Evolutionary conservation across 2,888 invertebrate genomes (phyloP).

Genomic region (Lucinisca nassula): DNA sequence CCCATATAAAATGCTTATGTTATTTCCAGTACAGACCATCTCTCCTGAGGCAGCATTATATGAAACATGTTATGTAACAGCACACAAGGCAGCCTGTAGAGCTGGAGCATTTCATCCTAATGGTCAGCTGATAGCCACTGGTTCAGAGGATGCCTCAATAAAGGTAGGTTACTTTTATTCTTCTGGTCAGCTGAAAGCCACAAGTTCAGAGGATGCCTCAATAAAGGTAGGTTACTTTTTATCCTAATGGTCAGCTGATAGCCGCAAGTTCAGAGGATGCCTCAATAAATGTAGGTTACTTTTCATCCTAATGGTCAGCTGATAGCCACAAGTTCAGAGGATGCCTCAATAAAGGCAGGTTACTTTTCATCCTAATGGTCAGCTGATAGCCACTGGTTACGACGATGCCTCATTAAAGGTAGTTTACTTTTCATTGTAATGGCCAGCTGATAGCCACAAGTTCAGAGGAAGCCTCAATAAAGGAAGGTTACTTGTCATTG

Average conservation of each 20-base stretch:
- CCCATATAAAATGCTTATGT: no score
- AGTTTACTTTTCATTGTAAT: slow-evolving; percentile 95
- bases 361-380: no score
- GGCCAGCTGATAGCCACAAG: slow-evolving; percentile 98
- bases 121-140: slow-evolving; percentile 97
- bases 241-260: slow-evolving; percentile 94
- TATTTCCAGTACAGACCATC: slow-evolving; percentile 92
- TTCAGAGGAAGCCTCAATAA: slow-evolving; percentile 99
- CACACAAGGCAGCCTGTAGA: slow-evolving; percentile 97
- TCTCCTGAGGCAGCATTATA: slow-evolving; percentile 99
- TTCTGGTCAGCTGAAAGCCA: slow-evolving; percentile 95
- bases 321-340: slow-evolving; percentile 99
- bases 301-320: slow-evolving; percentile 95
- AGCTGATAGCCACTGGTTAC: no score
- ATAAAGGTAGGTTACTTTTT: slow-evolving; percentile 98
- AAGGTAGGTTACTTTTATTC: slow-evolving; percentile 97
- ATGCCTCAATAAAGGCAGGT: slow-evolving; percentile 98
- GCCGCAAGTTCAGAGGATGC: slow-evolving; percentile 99
- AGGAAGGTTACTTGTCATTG: slow-evolving; percentile 97
- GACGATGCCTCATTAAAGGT: no score
- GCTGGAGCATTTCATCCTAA: slow-evolving; percentile 97
- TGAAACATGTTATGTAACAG: slow-evolving; percentile 99
- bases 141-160: slow-evolving; percentile 99
- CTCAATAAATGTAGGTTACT: slow-evolving; percentile 98
- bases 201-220: slow-evolving; percentile 99